These are phyloP conservation scores for Australoheros scitulus DNA, from an alignment of 2,113 vertebrate species.

Conservation along the genomic window DNA sequence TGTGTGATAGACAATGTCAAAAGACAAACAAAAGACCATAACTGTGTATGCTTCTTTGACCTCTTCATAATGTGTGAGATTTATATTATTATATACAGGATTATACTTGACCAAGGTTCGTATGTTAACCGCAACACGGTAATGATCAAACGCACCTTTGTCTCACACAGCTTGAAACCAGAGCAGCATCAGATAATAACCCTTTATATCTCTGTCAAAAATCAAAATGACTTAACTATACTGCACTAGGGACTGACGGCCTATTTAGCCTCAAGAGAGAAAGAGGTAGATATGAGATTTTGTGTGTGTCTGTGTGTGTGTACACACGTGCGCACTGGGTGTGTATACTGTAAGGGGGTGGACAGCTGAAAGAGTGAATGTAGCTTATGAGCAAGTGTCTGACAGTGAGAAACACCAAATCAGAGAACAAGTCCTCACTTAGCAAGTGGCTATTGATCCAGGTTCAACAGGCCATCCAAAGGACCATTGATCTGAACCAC, in stretches of 20 bases:
- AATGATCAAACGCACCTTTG: conserved; percentile 62
- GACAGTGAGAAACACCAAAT: conserved; percentile 70
- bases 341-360: conserved; percentile 28
- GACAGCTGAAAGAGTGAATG: conserved; percentile 53
- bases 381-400: conserved; percentile 64
- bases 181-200: conserved; percentile 67
- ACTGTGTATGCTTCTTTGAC: background rate
- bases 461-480: conserved; percentile 67
- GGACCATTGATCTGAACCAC: conserved; percentile 63
- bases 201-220: conserved; percentile 74
- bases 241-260: conserved; percentile 45
- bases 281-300: conserved; percentile 28
- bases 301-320: background rate
- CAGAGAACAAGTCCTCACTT: conserved; percentile 67
- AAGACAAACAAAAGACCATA: background rate
- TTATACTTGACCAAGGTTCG: conserved; percentile 5
- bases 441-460: conserved; percentile 65
- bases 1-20: background rate
- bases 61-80: conserved; percentile 23
- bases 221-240: conserved; percentile 69
- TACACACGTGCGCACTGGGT: background rate
- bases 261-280: conserved; percentile 65
- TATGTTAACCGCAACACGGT: conserved; percentile 44
- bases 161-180: conserved; percentile 49
- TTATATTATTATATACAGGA: conserved; percentile 3